These are phyloP conservation scores for Parotia lawesii DNA, from an alignment of 2,113 vertebrate species.

Conservation along the genomic window DNA sequence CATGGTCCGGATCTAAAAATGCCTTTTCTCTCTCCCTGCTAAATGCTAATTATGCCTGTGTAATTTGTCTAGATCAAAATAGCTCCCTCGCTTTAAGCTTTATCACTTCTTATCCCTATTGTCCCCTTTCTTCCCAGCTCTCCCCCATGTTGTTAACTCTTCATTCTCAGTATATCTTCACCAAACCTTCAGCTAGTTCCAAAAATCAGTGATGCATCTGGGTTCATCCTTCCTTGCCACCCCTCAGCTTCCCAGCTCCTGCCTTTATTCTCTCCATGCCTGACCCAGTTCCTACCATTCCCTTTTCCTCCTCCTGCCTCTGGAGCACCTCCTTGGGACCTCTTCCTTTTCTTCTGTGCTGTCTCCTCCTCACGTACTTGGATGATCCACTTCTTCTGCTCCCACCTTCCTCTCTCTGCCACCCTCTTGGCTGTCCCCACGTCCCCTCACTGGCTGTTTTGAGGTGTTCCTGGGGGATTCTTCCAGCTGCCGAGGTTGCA, in stretches of 20 bases:
- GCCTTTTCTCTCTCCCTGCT: neutral
- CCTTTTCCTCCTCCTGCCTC: neutral
- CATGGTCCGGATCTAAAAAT: neutral
- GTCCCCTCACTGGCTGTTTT: neutral
- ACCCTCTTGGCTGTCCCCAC: too few species aligned
- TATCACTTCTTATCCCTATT: neutral
- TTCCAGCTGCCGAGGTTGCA: neutral
- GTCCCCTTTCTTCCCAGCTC: neutral
- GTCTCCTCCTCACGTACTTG: neutral
- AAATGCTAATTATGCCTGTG: neutral
- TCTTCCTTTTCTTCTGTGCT: neutral
- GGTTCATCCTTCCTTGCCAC: neutral
- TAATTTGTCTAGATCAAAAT: neutral
- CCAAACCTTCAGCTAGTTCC: neutral
- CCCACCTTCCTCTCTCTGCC: neutral
- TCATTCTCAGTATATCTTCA: neutral
- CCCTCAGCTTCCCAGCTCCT: neutral
- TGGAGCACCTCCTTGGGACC: neutral
- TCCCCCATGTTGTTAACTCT: neutral
- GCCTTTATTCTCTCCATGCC: neutral
- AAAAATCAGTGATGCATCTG: neutral
- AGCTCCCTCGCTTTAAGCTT: neutral
- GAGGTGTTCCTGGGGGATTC: neutral
- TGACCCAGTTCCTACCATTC: neutral
- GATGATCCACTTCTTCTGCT: neutral